These are phyloP conservation scores for Brassicogethes aeneus DNA, from an alignment of 2,888 invertebrate species.

Conservation along the genomic window DNA sequence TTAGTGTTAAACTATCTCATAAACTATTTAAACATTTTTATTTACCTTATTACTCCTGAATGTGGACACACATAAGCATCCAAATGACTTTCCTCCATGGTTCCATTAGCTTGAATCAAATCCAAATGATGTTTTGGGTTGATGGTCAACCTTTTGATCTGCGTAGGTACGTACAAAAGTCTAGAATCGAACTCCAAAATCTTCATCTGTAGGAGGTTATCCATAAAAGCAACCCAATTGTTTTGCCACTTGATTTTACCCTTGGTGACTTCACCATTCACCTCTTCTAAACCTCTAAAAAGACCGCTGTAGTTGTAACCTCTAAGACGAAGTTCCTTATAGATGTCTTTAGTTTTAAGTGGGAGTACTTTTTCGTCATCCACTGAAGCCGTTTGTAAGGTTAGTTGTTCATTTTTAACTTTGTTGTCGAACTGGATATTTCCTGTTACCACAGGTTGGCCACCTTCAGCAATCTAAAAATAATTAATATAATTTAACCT, in stretches of 20 bases:
- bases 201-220: conserved; percentile 72
- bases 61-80: conserved; percentile 40
- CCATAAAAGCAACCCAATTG: conserved; percentile 84
- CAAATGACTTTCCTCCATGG: conserved; percentile 11
- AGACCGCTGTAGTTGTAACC: conserved; percentile 48
- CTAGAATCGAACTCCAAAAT: conserved; percentile 61
- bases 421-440: conserved; percentile 20
- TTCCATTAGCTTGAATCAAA: conserved; percentile 2
- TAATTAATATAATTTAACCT: no score
- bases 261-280: conserved; percentile 15
- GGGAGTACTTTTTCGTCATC: conserved; percentile 29
- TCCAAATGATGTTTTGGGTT: conserved; percentile 36
- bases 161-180: conserved; percentile 60
- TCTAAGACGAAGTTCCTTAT: conserved; percentile 57
- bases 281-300: conserved; percentile 23
- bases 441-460: conserved; percentile 19
- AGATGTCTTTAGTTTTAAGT: conserved; percentile 52
- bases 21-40: not conserved
- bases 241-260: conserved; percentile 24
- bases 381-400: not conserved
- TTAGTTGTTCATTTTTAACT: no score
- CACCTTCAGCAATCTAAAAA: no score
- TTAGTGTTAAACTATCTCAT: not conserved
- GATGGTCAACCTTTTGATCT: conserved; percentile 43
- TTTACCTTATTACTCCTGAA: conserved; percentile 22